Evolutionary conservation across 2,888 invertebrate species (phyloP).

Genomic region (Zygaena filipendulae): DNA sequence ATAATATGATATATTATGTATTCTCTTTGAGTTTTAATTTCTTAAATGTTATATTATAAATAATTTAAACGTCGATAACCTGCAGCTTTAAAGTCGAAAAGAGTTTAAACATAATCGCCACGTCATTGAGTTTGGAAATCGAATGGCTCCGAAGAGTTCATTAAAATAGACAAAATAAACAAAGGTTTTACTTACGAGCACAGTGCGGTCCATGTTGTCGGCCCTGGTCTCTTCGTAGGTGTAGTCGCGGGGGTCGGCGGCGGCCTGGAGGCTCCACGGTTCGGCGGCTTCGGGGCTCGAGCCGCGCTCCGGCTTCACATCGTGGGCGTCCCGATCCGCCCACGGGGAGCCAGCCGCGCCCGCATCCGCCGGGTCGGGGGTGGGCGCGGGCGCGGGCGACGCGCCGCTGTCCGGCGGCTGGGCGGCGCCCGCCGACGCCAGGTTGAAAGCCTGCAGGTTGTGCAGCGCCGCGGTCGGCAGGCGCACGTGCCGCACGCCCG

Average conservation of each 20-base stretch:
- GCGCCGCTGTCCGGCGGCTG: slow-evolving; percentile 46
- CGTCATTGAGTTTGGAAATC: no score
- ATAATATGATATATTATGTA: no score
- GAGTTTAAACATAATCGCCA: no score
- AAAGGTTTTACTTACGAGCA: slow-evolving; percentile 42
- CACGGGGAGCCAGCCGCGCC: slow-evolving; percentile 46
- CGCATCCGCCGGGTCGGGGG: slow-evolving; percentile 48
- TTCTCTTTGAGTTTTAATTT: no score
- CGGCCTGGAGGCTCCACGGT: slow-evolving; percentile 45
- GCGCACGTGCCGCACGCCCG: slow-evolving; percentile 66
- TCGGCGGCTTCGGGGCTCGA: slow-evolving; percentile 52
- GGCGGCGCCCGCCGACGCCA: slow-evolving; percentile 33
- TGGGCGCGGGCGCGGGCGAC: slow-evolving; percentile 34
- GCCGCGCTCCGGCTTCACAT: slow-evolving; percentile 34
- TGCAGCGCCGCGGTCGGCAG: slow-evolving; percentile 54
- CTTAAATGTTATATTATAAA: no score
- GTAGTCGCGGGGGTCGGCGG: slow-evolving; percentile 45
- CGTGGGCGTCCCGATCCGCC: slow-evolving; percentile 23
- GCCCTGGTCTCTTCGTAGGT: slow-evolving; percentile 50
- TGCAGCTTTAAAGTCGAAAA: no score
- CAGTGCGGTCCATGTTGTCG: slow-evolving; percentile 52
- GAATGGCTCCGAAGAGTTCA: background rate
- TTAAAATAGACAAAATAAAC: slow-evolving; percentile 2
- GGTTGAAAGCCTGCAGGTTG: slow-evolving; percentile 50
- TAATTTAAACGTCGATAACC: no score